Percentiles rank a stretch among this genome's conserved stretches.
phyloP scores from a whole-genome alignment of 2,888 invertebrate genomes.

The Polydesmus complanatus region DNA sequence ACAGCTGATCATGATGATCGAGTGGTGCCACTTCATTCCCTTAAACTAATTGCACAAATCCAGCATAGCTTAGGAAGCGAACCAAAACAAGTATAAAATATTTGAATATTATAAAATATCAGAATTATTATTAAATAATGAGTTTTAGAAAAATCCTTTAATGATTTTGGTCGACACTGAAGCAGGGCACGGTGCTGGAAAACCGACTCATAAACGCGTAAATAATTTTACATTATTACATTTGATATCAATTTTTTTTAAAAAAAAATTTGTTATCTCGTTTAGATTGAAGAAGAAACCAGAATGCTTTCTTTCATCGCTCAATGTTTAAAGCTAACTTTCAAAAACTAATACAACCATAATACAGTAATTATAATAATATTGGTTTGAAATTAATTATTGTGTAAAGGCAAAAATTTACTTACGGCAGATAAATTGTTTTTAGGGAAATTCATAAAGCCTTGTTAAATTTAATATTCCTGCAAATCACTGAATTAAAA shows the following conservation, averaged over 20 bases:
- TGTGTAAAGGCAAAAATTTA: no score
- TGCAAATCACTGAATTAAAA: no score
- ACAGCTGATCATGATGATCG: conserved; percentile 99
- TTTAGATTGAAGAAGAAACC: conserved; percentile 78
- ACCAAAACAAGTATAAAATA: conserved; percentile 38
- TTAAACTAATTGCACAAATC: conserved; percentile 83
- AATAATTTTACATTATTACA: conserved; percentile 25
- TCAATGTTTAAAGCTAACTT: neutral
- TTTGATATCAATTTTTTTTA: conserved; percentile 25
- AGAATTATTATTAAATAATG: neutral
- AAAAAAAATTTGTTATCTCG: neutral
- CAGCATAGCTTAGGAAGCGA: conserved; percentile 55
- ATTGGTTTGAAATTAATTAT: no score
- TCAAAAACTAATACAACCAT: neutral
- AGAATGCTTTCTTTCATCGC: neutral
- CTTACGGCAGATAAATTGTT: no score
- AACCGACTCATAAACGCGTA: conserved; percentile 86
- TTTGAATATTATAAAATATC: neutral
- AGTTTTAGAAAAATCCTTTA: conserved; percentile 57
- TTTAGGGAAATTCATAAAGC: no score
- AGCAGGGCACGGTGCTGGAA: conserved; percentile 93
- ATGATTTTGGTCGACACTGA: conserved; percentile 83
- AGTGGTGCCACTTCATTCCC: conserved; percentile 91
- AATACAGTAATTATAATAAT: no score
- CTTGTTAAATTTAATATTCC: no score